Evolutionary conservation across 2,888 invertebrate species (phyloP).

Genomic region (Lycaena phlaeas): DNA sequence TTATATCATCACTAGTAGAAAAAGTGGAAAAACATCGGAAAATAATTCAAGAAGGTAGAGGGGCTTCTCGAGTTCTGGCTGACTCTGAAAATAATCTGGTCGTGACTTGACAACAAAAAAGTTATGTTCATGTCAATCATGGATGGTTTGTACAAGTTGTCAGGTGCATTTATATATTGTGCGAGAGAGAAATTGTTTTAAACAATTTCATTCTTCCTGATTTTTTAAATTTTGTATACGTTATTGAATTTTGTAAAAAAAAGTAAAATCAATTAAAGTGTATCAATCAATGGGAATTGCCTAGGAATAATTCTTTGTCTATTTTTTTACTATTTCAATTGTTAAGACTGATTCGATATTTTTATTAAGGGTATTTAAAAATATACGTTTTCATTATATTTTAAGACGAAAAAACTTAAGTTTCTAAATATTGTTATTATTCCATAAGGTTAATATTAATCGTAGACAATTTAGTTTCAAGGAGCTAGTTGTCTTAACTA

Average conservation of each 20-base stretch:
- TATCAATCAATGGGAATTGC: too few relatives aligned
- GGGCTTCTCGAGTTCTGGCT: conserved; percentile 9
- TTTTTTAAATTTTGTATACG: too few relatives aligned
- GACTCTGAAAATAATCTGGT: conserved; percentile 10
- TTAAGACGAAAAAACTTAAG: too few relatives aligned
- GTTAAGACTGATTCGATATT: conserved; percentile 5
- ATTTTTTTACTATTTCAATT: conserved; percentile 4
- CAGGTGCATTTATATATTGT: conserved; percentile 12
- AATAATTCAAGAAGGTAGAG: conserved; percentile 8
- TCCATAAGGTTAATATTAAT: too few relatives aligned
- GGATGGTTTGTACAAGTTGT: conserved; percentile 5
- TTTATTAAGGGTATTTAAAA: too few relatives aligned
- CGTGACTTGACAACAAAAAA: conserved; percentile 19
- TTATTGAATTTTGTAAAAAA: too few relatives aligned
- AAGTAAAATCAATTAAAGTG: too few relatives aligned
- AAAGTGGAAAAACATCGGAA: background rate
- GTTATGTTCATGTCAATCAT: conserved; percentile 14
- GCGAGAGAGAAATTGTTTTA: conserved; percentile 13
- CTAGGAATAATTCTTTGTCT: too few relatives aligned
- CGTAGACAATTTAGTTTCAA: too few relatives aligned
- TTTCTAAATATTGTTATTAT: too few relatives aligned
- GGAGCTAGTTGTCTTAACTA: too few relatives aligned
- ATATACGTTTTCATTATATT: conserved; percentile 21
- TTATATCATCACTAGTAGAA: background rate
- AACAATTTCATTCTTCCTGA: too few relatives aligned